Conservation (phyloP, 2,888 invertebrate genomes). For the Lepidocyrtinus sp. region DNA sequence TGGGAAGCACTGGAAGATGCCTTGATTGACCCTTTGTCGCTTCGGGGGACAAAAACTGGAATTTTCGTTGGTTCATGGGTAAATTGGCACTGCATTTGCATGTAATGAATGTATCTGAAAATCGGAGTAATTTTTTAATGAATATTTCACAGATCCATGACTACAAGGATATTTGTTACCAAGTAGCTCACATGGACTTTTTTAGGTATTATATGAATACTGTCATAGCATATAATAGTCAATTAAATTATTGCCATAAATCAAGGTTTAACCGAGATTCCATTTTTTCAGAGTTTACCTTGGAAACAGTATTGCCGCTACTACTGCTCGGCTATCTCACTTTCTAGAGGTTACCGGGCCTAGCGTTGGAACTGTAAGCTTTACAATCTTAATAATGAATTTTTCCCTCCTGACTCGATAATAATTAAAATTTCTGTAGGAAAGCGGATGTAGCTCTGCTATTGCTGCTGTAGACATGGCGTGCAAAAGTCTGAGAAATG, state of each 20-base stretch:
- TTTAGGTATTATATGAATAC: too few relatives aligned
- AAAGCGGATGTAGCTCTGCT: constrained; percentile 60
- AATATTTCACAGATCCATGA: constrained; percentile 27
- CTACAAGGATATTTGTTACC: constrained; percentile 35
- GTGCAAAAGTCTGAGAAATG: constrained; percentile 49
- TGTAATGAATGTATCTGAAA: too few relatives aligned
- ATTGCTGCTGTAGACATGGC: constrained; percentile 62
- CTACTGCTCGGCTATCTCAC: constrained; percentile 48
- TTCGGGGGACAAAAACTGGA: constrained; percentile 32
- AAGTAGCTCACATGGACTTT: constrained; percentile 12
- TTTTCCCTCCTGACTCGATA: background rate
- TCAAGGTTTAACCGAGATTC: too few relatives aligned
- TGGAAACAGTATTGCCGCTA: constrained; percentile 51
- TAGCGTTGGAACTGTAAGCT: constrained; percentile 36
- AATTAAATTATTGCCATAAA: too few relatives aligned
- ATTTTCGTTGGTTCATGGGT: constrained; percentile 41
- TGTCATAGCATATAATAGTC: too few relatives aligned
- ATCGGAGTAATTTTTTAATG: too few relatives aligned
- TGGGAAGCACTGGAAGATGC: constrained; percentile 47
- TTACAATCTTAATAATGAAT: background rate
- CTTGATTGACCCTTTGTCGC: constrained; percentile 20
- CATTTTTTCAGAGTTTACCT: constrained; percentile 48
- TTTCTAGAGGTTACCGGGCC: constrained; percentile 58
- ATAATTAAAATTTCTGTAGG: constrained; percentile 35
- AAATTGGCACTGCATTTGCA: too few relatives aligned